Conservation (phyloP, 1,140 invertebrate genomes). For the Pygmarrhopalites habei region DNA sequence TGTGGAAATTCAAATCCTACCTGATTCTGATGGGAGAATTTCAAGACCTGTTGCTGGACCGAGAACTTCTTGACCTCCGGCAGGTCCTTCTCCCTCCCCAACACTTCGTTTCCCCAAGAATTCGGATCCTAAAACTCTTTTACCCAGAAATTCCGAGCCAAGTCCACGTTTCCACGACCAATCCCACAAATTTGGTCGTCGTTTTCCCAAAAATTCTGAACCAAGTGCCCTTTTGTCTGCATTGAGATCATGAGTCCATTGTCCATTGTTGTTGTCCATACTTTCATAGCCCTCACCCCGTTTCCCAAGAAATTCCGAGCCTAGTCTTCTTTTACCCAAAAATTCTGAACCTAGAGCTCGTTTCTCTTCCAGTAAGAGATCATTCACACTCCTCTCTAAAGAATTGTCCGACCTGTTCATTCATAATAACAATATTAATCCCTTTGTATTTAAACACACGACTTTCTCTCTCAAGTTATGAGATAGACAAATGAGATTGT, state of each 20-base stretch:
- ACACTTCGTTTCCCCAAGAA: slow-evolving; percentile 9
- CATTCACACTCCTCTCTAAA: not conserved
- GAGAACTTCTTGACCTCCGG: too few relatives aligned
- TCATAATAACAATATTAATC: too few relatives aligned
- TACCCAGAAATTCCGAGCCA: slow-evolving; percentile 30
- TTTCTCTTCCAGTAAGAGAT: slow-evolving; percentile 13
- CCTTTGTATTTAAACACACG: not conserved
- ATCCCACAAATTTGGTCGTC: slow-evolving; percentile 10
- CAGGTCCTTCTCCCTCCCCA: too few relatives aligned
- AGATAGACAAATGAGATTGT: not conserved
- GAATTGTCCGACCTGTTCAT: not conserved
- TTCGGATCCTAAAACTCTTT: slow-evolving; percentile 19
- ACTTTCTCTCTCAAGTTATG: not conserved
- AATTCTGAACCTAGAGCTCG: slow-evolving; percentile 36
- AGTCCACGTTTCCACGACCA: slow-evolving; percentile 29
- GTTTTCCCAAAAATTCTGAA: slow-evolving; percentile 27
- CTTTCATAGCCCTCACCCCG: not conserved
- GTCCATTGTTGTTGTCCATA: not conserved
- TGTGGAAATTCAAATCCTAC: too few relatives aligned
- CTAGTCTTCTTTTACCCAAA: slow-evolving; percentile 31
- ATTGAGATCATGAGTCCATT: not conserved
- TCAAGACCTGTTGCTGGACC: too few relatives aligned
- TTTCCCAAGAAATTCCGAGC: slow-evolving; percentile 31
- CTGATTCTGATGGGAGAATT: too few relatives aligned
- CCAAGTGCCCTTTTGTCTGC: slow-evolving; percentile 21